Evolutionary conservation across 2,888 invertebrate species (phyloP).

Genomic region (Calameuta filiformis): DNA sequence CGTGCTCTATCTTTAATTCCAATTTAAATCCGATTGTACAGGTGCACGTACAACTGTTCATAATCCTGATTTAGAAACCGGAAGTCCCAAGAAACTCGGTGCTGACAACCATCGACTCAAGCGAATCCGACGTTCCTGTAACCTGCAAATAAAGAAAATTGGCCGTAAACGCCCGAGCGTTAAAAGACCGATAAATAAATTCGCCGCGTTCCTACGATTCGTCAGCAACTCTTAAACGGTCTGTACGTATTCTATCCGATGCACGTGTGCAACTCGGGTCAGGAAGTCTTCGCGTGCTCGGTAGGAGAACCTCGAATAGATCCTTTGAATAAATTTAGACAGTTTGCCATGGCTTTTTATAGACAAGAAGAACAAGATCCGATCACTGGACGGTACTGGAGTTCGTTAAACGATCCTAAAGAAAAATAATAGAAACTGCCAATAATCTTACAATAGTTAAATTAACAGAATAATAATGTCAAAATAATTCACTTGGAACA

Average conservation of each 20-base stretch:
- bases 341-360: background rate
- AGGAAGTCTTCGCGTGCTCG: background rate
- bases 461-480: background rate
- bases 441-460: background rate
- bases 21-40: background rate
- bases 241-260: background rate
- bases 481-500: background rate
- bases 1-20: no score
- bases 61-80: background rate
- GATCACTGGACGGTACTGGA: background rate
- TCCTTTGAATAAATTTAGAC: background rate
- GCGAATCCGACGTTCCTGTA: background rate
- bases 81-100: background rate
- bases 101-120: background rate
- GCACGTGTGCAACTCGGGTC: background rate
- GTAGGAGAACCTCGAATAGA: background rate
- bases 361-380: background rate
- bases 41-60: background rate
- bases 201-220: background rate
- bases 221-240: background rate
- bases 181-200: background rate
- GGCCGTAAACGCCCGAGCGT: background rate
- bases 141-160: background rate
- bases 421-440: background rate
- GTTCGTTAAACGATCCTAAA: background rate